Evolutionary conservation across 2,888 invertebrate genomes (phyloP).

Genomic region (Thumatha senex): DNA sequence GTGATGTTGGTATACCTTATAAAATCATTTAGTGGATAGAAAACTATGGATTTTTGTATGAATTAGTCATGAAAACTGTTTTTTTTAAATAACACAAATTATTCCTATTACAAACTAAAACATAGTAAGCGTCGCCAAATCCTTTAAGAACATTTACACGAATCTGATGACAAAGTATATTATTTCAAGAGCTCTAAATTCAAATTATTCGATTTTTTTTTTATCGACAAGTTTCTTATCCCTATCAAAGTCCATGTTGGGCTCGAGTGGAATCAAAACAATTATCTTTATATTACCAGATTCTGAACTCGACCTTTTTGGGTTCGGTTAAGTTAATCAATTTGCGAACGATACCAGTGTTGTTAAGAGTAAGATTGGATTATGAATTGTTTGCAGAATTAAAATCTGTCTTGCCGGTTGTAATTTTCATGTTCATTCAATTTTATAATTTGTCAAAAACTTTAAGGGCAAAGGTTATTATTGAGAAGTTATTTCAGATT

Average conservation of each 20-base stretch:
- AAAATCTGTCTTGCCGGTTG: constrained; percentile 20
- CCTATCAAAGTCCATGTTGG: constrained; percentile 37
- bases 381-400: constrained; percentile 43
- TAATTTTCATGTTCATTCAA: constrained; percentile 30
- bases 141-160: too few relatives aligned
- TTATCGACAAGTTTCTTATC: constrained; percentile 32
- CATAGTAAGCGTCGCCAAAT: too few relatives aligned
- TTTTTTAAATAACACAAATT: too few relatives aligned
- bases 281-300: constrained; percentile 72
- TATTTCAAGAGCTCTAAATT: background rate
- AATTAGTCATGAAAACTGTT: background rate
- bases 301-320: constrained; percentile 60
- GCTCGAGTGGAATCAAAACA: constrained; percentile 66
- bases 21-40: constrained; percentile 2
- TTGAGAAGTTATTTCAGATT: constrained; percentile 1
- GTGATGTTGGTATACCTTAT: constrained; percentile 22
- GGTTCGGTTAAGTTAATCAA: constrained; percentile 68
- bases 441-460: constrained; percentile 17
- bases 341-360: constrained; percentile 60
- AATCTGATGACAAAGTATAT: too few relatives aligned
- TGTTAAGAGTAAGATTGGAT: constrained; percentile 43
- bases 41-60: constrained; percentile 3
- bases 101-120: too few relatives aligned
- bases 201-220: constrained; percentile 1
- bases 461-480: constrained; percentile 3